These are phyloP conservation scores for Ommatoiulus sabulosus DNA, from an alignment of 2,888 invertebrate species.

Conservation along the genomic window DNA sequence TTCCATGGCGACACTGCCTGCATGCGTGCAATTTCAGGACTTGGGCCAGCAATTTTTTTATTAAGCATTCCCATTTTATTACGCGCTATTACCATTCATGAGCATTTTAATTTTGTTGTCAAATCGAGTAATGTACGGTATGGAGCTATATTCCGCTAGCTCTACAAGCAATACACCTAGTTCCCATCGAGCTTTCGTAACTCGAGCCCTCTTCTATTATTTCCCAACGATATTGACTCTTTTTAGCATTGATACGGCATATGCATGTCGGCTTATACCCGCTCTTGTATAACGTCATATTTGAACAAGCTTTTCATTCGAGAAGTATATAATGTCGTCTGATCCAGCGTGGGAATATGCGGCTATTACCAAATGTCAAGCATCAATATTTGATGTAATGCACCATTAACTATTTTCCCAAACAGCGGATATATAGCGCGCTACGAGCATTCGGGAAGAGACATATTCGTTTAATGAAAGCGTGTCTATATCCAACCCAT, in stretches of 20 bases:
- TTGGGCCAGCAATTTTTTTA: background rate
- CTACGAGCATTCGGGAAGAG: conserved; percentile 12
- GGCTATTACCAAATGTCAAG: conserved; percentile 47
- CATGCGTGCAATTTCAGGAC: background rate
- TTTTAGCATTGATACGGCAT: background rate
- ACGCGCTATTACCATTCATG: conserved; percentile 18
- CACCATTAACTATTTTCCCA: conserved; percentile 47
- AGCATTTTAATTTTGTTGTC: background rate
- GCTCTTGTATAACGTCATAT: conserved; percentile 11
- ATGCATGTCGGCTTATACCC: conserved; percentile 34
- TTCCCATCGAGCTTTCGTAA: conserved; percentile 17
- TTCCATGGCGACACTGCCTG: background rate
- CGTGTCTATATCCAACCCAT: conserved; percentile 6
- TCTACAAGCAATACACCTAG: background rate
- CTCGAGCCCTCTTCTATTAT: background rate
- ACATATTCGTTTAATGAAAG: conserved; percentile 49
- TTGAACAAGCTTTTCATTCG: conserved; percentile 36
- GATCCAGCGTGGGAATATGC: conserved; percentile 41
- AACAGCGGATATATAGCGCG: conserved; percentile 31
- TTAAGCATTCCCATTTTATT: conserved; percentile 15
- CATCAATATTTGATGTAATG: conserved; percentile 53
- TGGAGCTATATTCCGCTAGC: background rate
- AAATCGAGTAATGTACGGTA: no score
- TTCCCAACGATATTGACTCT: conserved; percentile 13
- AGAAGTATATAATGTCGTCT: background rate